Evolutionary conservation across 1,140 invertebrate species (phyloP), one percentile per base, ranked within the genome.

Genomic region (Plectrocnemia conspersa): DNA sequence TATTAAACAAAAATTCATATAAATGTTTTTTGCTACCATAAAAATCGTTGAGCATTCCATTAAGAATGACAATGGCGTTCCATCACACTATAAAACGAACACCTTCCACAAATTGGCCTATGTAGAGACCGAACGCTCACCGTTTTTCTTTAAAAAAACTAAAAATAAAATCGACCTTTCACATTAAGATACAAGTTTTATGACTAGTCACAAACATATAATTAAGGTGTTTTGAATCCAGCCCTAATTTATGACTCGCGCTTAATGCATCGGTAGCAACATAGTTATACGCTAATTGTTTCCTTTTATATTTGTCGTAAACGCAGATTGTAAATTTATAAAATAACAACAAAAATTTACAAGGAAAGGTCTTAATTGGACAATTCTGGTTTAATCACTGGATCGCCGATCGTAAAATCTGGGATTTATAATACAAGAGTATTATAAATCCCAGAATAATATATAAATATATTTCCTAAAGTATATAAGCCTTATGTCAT

Each of bases 241-340:
- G 38, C 2, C 25, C n/a, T 38, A 23, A 50, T 50, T 50, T 50
- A 50, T 50, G 15, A 22, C 5, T 45, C 21, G 42, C 11, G 23
- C 42, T n/a, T 13, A 13, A n/a, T 7, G 35, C 23, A 29, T 35
- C 46, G 29, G 46, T 48, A 48, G 46, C 46, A 48, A 16, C 27
- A 16, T 25, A 23, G 18, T 25, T 45, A 25, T 16, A 4, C 29
- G 27, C 46, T 48, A 48, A 48, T 48, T 36, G 46, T 36, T 36
- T 24, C 47, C n/a, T 50, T 50, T 38, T 16, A 50, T n/a, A n/a
- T 50, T 35, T 25, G 24, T 47, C 45, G 32, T 47, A 47, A 47
- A 47, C 29, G 22, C 11, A 3, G 2, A 27, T 24, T 22, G 25
- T 50, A 50, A 50, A 50, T 50, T 38, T 16, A 50, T 50, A 50